phyloP scores from a whole-genome alignment of 2,113 vertebrate species.

The Heptranchias perlo region DNA sequence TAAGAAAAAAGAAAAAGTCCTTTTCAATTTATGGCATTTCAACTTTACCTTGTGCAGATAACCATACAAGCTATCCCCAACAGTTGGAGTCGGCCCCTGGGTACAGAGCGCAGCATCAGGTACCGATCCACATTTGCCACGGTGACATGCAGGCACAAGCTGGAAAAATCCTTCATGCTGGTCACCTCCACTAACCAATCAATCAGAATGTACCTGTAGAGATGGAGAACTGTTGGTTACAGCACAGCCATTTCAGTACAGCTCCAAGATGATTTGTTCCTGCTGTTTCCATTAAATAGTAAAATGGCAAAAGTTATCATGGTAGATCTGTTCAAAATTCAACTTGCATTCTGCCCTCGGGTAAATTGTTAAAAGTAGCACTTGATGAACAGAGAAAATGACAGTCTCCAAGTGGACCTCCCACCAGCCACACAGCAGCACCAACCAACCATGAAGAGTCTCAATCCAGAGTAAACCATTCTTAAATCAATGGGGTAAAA shows the following conservation, averaged over 20 bases:
- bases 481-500: not conserved
- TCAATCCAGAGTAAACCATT: not conserved
- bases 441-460: not conserved
- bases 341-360: not conserved
- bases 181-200: slow-evolving; percentile 97
- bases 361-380: not conserved
- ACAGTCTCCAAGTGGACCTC: not conserved
- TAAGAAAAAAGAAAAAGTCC: not conserved
- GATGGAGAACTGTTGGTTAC: not conserved
- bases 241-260: not conserved
- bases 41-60: slow-evolving; percentile 83
- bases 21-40: not conserved
- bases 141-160: slow-evolving; percentile 84
- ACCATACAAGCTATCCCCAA: slow-evolving; percentile 98
- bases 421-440: not conserved
- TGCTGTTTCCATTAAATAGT: not conserved
- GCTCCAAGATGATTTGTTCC: not conserved
- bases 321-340: not conserved
- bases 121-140: slow-evolving; percentile 90
- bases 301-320: not conserved
- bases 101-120: slow-evolving; percentile 69
- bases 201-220: slow-evolving; percentile 82
- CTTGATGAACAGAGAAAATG: not conserved
- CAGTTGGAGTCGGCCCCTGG: slow-evolving; percentile 80
- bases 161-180: slow-evolving; percentile 96